Percentiles rank a stretch among this genome's conserved stretches.
These are phyloP conservation scores for Anoplolepis gracilipes DNA, from an alignment of 1,140 invertebrate genomes.

Conservation along the genomic window DNA sequence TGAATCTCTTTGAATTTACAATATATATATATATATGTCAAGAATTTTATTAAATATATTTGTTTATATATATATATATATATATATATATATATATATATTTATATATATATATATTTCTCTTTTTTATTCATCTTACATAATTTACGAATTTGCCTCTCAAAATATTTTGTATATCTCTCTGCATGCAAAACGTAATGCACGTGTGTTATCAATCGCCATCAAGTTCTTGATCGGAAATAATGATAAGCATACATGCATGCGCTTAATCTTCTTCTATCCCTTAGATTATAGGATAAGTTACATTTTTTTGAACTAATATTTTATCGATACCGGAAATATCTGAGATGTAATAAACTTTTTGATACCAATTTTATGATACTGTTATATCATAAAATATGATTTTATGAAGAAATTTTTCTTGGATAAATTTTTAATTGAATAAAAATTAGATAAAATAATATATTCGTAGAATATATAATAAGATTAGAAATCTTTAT, in stretches of 20 bases:
- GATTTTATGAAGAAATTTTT: background rate
- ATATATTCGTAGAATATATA: background rate
- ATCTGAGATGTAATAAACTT: background rate
- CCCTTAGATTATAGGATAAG: conserved; percentile 20
- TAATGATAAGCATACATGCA: conserved; percentile 13
- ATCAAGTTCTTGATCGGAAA: conserved; percentile 17
- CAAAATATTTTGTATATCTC: conserved; percentile 58
- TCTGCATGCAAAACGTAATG: conserved; percentile 56
- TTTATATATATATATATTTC: conserved; percentile 34
- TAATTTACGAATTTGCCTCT: conserved; percentile 68
- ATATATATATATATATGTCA: conserved; percentile 35
- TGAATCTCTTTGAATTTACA: conserved; percentile 67
- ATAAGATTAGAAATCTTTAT: background rate
- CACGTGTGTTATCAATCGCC: conserved; percentile 21
- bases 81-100: conserved; percentile 50
- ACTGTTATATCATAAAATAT: background rate
- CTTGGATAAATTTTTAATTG: background rate
- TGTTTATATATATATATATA: conserved; percentile 52
- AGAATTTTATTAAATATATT: conserved; percentile 71
- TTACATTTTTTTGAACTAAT: background rate
- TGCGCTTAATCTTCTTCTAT: conserved; percentile 22
- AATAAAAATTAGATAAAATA: background rate
- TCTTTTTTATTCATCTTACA: conserved; percentile 42
- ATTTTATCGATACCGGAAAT: background rate
- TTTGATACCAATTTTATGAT: background rate